Evolutionary conservation across 2,113 vertebrate species (phyloP), one percentile per base, ranked within the genome.

Genomic region (Pampusana beccarii): DNA sequence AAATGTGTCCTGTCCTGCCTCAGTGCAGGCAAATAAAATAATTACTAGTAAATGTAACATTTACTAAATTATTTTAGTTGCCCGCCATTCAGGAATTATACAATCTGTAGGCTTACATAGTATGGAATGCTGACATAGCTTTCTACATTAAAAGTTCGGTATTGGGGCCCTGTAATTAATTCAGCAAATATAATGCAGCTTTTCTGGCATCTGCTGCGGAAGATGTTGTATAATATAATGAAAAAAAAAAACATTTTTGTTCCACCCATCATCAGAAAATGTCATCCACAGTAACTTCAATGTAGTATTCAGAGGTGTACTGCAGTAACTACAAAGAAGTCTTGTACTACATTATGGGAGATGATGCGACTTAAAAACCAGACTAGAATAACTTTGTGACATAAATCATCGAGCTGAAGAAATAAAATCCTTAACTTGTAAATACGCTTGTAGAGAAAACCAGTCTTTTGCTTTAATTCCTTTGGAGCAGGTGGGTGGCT

Each of bases 281-380:
- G 70, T 94, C 95, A 96, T 58, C 56, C 50, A 25, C 65, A 58
- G 78, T 31, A 42, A 31, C 86, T 88, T 92, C 83, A 48, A 6
- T 38, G 89, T 60, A 60, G 89, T 56, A 24, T 24, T 79, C 73
- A 67, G 60, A 92, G 48, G 34, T 46, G 36, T 36, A 14, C 36
- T 44, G 86, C 91, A 80, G 3, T 24, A 66, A 88, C 88, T 95
- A 95, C 94, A 95, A 81, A 94, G 88, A 66, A 81, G 3, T 42
- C 65, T 73, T 87, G 78, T 80, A 81, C 61, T 84, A 61, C 61
- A 44, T 95, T 65, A 13, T 53, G 53, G 84, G 89, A 84, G 64
- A 53, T 21, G 18, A 31, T 20, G 13, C 3, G 50, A 28, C 74
- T 77, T 50, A 64, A 90, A 91, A 92, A 87, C 0, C 10, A 87